Evolutionary conservation across 2,113 vertebrate genomes (phyloP), one percentile per base, ranked within the genome.

Genomic region (Parus major): DNA sequence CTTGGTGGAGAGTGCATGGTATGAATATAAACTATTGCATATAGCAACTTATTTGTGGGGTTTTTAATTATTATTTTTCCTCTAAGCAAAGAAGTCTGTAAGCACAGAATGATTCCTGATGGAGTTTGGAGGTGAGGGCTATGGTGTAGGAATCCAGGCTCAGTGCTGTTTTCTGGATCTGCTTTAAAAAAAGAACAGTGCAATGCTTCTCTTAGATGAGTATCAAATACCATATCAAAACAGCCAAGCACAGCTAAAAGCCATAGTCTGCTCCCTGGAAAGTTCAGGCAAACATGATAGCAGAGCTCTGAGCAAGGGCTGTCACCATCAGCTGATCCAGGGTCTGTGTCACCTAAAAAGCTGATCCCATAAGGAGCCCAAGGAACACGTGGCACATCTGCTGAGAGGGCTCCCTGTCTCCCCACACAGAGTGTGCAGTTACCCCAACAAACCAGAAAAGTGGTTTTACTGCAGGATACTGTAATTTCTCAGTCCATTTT

Each of bases 1-100:
- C 98, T 99, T 23, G 98, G 98, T 55, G 99, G 99, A 61, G 98
- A 99, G 85, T 99, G 98, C 97, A 97, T 99, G 99, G 99, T 99
- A 92, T 57, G 98, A 80, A 79, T 66, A 29, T 29, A n/a, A 96
- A 89, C 19, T 64, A 49, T 12, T 76, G 27, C 44, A 35, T 65
- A 19, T 5, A 76, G 35, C 52, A 79, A 27, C 7, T 86, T 70
- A n/a, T 19, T 63, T 85, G 25, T 71, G 28, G 11, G 9, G 1
- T 9, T 29, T 73, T n/a, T 8, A 12, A 44, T 31, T 55, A n/a
- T 31, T 31, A 6, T 69, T 65, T 70, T 66, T 31, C 11, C 12
- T 79, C 24, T 70, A 46, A 92, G 56, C 55, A 88, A 63, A 77
- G 35, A 70, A 86, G 8, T 36, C 61, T 57, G 6, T 39, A 83